Evolutionary conservation across 2,888 invertebrate genomes (phyloP), one percentile per base, ranked within the genome.

Genomic region (Phasia obesa): DNA sequence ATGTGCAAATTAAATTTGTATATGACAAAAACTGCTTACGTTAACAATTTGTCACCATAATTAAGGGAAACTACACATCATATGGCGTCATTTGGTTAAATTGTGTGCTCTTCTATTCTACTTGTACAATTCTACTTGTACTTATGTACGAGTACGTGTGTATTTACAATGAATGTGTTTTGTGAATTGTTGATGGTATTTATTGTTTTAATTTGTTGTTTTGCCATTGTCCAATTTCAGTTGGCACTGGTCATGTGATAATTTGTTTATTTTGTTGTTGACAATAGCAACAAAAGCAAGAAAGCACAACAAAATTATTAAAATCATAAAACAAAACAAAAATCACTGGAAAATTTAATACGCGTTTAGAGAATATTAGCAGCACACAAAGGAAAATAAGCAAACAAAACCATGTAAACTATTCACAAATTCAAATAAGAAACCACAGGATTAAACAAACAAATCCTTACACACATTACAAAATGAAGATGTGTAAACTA

Each of bases 21-120:
- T 71, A 51, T 71, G 67, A 67, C 79, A 80, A 74, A 80, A 74
- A 84, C 65, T 84, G 81, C 75, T 81, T 81, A 57, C 81, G 83
- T 83, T 83, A 75, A 76, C 83, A 83, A 83, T 83, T 83, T 79
- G 79, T 79, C 79, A 57, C 79, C 83, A 83, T 83, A 83, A 79
- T 83, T 79, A 83, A 83, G 83, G 49, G 21, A 57, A 78, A 76
- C 75, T 83, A 76, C 65, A 76, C 65, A 60, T 79, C 83, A 83
- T 67, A 69, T 79, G 83, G 79, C 79, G 74, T 79, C 83, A 79
- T 76, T 76, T 64, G 70, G 49, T 70, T 55, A 38, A 47, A 69
- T 35, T 44, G 4, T 60, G 13, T 69, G 21, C 17, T 13, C 38
- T 15, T 47, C 5, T n/a, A 47, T 38, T n/a, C 0, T 42, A 47